Percentiles rank a stretch among this genome's conserved stretches.
phyloP scores from a whole-genome alignment of 2,888 invertebrate species.

The Brachyopa scutellaris region DNA sequence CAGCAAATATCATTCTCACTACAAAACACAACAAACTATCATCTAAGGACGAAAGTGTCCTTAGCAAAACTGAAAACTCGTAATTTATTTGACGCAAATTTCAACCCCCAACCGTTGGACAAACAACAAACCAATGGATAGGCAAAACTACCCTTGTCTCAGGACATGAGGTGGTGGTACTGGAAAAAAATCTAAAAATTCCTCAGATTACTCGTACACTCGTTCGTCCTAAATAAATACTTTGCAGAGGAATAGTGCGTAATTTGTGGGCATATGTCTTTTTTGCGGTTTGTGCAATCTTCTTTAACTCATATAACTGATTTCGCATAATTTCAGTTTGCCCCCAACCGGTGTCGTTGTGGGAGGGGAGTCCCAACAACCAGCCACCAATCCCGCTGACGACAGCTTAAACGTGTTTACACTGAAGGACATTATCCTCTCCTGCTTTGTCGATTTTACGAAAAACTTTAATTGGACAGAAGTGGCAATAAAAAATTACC shows the following conservation, averaged over 20 bases:
- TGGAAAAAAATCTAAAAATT: neutral
- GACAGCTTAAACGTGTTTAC: too few relatives aligned
- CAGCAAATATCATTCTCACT: neutral
- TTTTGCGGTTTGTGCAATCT: neutral
- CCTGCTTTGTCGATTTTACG: too few relatives aligned
- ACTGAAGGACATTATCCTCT: too few relatives aligned
- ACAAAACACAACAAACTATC: slow-evolving; percentile 4
- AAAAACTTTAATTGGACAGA: too few relatives aligned
- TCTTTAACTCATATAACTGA: too few relatives aligned
- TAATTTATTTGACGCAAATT: slow-evolving; percentile 17
- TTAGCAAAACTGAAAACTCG: neutral
- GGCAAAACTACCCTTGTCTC: slow-evolving; percentile 47
- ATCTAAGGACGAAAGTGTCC: slow-evolving; percentile 17
- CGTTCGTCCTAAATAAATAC: slow-evolving; percentile 54
- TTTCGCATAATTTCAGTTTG: too few relatives aligned
- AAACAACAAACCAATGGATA: too few relatives aligned
- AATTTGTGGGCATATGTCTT: slow-evolving; percentile 15
- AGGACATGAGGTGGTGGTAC: slow-evolving; percentile 14
- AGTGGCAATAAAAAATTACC: too few relatives aligned
- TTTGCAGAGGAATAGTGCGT: slow-evolving; percentile 31
- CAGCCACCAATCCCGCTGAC: too few relatives aligned
- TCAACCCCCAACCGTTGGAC: too few relatives aligned
- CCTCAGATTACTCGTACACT: slow-evolving; percentile 27
- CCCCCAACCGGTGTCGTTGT: too few relatives aligned
- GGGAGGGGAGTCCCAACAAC: too few relatives aligned